Percentiles rank a stretch among this genome's conserved stretches.
These are phyloP conservation scores for Beris chalybata DNA, from an alignment of 2,888 invertebrate genomes.

Conservation along the genomic window DNA sequence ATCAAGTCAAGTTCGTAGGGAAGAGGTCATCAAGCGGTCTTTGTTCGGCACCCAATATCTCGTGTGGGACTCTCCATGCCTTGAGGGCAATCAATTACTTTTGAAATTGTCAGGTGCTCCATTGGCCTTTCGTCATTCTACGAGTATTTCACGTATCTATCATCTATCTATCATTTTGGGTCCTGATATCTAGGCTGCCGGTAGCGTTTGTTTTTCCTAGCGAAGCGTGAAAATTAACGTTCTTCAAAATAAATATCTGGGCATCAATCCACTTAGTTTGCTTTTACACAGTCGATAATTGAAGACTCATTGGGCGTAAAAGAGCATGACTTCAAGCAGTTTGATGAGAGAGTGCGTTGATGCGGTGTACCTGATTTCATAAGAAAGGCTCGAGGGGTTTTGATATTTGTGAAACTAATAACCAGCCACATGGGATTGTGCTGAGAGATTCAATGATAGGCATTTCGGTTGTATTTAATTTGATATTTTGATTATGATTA, in stretches of 20 bases:
- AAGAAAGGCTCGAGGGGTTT: conserved; percentile 8
- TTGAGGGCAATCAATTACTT: neutral
- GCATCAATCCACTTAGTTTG: conserved; percentile 1
- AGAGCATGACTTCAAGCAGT: neutral
- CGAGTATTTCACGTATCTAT: too few species aligned
- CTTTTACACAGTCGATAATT: neutral
- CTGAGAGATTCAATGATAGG: too few species aligned
- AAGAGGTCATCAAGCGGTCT: conserved; percentile 6
- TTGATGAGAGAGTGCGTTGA: neutral
- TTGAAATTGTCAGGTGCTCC: neutral
- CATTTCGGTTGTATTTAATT: too few species aligned
- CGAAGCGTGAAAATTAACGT: too few species aligned
- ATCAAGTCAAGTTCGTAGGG: neutral
- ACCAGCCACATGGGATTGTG: too few species aligned
- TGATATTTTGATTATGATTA: too few species aligned
- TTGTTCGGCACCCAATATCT: too few species aligned
- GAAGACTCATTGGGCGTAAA: neutral
- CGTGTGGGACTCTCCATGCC: neutral
- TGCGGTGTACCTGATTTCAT: neutral
- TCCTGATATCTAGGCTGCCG: too few species aligned
- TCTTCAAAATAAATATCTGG: neutral
- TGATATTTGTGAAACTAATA: conserved; percentile 2
- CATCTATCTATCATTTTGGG: too few species aligned
- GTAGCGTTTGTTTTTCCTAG: too few species aligned
- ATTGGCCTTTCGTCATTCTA: conserved; percentile 7